Evolutionary conservation across 2,888 invertebrate species (phyloP).

Genomic region (Dichetophora obliterata): DNA sequence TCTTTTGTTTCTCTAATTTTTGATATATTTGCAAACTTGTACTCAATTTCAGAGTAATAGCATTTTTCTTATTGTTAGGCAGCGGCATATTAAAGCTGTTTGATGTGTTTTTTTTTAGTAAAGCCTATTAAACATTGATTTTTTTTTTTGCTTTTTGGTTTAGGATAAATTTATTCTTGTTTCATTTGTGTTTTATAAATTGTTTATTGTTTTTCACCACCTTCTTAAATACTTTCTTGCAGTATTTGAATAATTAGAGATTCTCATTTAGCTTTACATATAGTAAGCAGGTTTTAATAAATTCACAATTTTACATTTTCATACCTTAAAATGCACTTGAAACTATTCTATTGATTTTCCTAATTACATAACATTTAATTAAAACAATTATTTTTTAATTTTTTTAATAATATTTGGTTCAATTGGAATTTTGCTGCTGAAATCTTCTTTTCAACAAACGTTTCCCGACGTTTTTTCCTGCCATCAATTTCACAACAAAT

Average conservation of each 20-base stretch:
- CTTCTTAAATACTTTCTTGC: not conserved
- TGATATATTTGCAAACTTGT: too few relatives aligned
- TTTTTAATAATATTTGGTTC: not conserved
- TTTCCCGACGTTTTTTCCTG: not conserved
- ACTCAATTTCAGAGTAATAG: too few relatives aligned
- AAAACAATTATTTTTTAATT: not conserved
- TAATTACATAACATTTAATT: not conserved
- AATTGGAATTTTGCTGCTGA: too few relatives aligned
- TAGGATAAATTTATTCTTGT: not conserved
- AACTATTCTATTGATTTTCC: not conserved
- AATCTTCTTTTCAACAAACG: too few relatives aligned
- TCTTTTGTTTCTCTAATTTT: too few relatives aligned
- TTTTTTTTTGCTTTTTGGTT: not conserved
- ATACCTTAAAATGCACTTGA: not conserved
- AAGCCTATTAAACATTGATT: not conserved
- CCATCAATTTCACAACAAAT: slow-evolving; percentile 55
- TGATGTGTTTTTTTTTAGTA: not conserved
- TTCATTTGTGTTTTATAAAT: not conserved
- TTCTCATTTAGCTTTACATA: too few relatives aligned
- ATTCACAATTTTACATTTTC: too few relatives aligned
- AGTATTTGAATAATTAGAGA: too few relatives aligned
- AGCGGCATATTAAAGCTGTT: not conserved
- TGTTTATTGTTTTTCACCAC: not conserved
- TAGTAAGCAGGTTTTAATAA: too few relatives aligned
- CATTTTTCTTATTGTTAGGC: too few relatives aligned